These are phyloP conservation scores for Micrasema minimum DNA, from an alignment of 1,140 invertebrate species.

Conservation along the genomic window DNA sequence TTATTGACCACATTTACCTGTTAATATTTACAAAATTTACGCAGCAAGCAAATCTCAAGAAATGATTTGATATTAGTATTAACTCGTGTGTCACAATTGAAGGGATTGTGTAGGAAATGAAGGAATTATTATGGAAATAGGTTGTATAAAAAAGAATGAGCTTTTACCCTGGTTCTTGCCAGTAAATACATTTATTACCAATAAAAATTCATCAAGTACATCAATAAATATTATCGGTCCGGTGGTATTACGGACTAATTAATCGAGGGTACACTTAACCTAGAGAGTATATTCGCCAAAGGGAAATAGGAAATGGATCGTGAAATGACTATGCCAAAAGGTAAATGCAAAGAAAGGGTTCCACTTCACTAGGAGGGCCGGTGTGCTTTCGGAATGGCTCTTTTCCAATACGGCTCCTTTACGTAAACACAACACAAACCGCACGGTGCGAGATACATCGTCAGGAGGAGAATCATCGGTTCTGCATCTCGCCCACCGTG, in stretches of 20 bases:
- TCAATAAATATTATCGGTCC: conserved; percentile 20
- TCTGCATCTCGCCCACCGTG: conserved; percentile 35
- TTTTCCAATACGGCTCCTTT: conserved; percentile 73
- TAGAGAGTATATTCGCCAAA: conserved; percentile 12
- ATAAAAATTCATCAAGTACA: conserved; percentile 49
- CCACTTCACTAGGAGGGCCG: conserved; percentile 64
- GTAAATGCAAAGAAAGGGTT: conserved; percentile 62
- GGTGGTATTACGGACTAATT: background rate
- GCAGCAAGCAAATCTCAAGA: too few relatives aligned
- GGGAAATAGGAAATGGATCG: conserved; percentile 8
- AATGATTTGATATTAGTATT: too few relatives aligned
- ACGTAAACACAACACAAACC: conserved; percentile 77
- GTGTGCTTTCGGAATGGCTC: conserved; percentile 78
- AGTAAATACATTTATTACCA: conserved; percentile 44
- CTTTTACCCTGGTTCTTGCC: conserved; percentile 38
- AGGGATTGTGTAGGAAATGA: too few relatives aligned
- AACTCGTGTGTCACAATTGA: too few relatives aligned
- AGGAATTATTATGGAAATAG: too few relatives aligned
- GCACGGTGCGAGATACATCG: conserved; percentile 58
- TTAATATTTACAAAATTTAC: too few relatives aligned
- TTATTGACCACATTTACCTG: too few relatives aligned
- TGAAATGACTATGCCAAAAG: conserved; percentile 28
- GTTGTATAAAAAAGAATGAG: background rate
- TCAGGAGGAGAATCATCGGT: conserved; percentile 11
- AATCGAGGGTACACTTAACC: background rate